Percentiles rank a stretch among this genome's conserved stretches.
Conservation (phyloP, 2,113 vertebrate genomes). For the Athene cunicularia region DNA sequence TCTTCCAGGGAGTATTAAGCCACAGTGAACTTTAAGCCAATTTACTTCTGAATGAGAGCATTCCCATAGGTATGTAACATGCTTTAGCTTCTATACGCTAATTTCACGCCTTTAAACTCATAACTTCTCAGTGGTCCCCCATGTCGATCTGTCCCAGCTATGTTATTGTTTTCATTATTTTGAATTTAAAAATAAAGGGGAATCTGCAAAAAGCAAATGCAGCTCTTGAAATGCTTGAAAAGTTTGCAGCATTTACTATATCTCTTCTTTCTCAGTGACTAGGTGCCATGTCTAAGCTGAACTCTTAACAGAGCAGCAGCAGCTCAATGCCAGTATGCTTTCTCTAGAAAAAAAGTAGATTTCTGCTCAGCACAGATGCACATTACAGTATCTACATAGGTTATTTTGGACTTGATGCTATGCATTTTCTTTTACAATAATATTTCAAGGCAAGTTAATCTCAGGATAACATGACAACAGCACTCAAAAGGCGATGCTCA, state of each 20-base stretch:
- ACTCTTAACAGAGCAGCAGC: not conserved
- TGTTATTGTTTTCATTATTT: not conserved
- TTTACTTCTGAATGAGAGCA: conserved; percentile 34
- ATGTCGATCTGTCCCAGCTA: not conserved
- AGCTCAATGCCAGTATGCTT: rapidly evolving
- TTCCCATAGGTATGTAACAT: not conserved
- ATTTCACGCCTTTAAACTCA: not conserved
- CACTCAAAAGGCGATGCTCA: not conserved
- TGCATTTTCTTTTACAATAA: not conserved
- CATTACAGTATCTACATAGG: not conserved
- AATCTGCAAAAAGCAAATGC: not conserved
- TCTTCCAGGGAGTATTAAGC: conserved; percentile 19
- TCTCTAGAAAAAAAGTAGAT: not conserved
- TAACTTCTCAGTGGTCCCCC: not conserved
- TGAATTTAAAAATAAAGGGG: not conserved
- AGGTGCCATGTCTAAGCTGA: not conserved
- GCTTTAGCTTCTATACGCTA: not conserved
- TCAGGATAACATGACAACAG: not conserved
- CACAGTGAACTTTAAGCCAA: conserved; percentile 42
- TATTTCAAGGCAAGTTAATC: not conserved
- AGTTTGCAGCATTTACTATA: not conserved
- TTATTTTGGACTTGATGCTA: not conserved
- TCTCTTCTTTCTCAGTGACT: not conserved
- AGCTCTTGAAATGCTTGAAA: not conserved
- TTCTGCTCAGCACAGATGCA: not conserved